phyloP scores from a whole-genome alignment of 2,797 vertebrate genomes.

The Pangasius krempfi region DNA sequence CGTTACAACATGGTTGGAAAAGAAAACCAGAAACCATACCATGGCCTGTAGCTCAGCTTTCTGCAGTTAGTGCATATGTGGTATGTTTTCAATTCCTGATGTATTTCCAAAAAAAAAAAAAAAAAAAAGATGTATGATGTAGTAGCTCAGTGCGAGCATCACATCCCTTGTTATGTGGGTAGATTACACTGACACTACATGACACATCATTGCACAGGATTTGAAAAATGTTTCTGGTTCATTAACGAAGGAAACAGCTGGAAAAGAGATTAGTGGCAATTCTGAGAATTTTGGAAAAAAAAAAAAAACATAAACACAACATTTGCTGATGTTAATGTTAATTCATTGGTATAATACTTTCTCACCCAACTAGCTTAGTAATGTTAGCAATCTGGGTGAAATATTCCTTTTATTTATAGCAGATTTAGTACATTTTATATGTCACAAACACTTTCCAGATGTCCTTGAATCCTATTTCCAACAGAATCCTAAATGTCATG shows the following conservation, averaged over 20 bases:
- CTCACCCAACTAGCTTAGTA: background rate
- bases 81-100: background rate
- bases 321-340: background rate
- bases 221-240: background rate
- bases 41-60: background rate
- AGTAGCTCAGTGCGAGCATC: too few relatives aligned
- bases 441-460: background rate
- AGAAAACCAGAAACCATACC: background rate
- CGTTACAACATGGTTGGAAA: conserved; percentile 53
- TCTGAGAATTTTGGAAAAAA: background rate
- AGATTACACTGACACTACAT: background rate
- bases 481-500: background rate
- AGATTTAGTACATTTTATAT: background rate
- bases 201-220: background rate
- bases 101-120: background rate
- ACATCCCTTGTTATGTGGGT: background rate
- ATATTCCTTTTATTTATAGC: background rate
- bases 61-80: background rate
- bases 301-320: background rate
- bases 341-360: background rate
- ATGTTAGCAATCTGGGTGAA: background rate
- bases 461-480: background rate
- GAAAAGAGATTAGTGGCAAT: background rate
- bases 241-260: background rate
- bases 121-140: background rate